phyloP scores from a whole-genome alignment of 53 echinoderm and acorn worm species.

The Antedon mediterranea region DNA sequence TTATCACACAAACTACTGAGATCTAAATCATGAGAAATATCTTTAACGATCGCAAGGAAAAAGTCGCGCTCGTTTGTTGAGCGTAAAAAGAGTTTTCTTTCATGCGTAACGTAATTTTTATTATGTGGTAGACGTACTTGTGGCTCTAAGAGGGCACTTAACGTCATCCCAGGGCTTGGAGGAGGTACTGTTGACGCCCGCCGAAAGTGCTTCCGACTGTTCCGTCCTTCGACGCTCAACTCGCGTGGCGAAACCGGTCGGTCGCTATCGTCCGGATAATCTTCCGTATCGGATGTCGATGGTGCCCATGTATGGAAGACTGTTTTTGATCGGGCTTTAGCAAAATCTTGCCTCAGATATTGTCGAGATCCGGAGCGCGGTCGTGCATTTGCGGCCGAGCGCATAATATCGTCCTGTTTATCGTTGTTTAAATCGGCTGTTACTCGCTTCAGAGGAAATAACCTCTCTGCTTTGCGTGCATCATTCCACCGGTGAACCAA shows the following conservation, averaged over 20 bases:
- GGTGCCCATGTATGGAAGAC: constrained; percentile 89
- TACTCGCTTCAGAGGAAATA: constrained; percentile 22
- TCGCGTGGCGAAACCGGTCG: constrained; percentile 56
- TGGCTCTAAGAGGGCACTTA: constrained; percentile 75
- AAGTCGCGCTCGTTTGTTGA: constrained; percentile 85
- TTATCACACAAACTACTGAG: constrained; percentile 60
- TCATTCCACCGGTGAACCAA: constrained; percentile 75
- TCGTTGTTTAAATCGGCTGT: constrained; percentile 23
- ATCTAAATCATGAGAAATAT: constrained; percentile 92
- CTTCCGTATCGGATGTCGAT: constrained; percentile 13
- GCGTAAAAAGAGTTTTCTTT: constrained; percentile 65
- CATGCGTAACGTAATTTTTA: constrained; percentile 69
- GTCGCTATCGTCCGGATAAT: constrained; percentile 17
- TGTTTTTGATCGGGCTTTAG: constrained; percentile 69
- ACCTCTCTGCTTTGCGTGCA: constrained; percentile 23
- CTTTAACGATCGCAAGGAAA: constrained; percentile 89
- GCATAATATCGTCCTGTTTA: constrained; percentile 41
- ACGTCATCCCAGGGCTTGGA: constrained; percentile 48
- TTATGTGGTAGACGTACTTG: constrained; percentile 54
- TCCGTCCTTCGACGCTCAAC: constrained; percentile 14
- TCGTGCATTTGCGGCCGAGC: constrained; percentile 49
- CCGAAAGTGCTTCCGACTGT: constrained; percentile 52
- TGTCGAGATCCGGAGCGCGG: constrained; percentile 87
- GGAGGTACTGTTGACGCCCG: constrained; percentile 88
- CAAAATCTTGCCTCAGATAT: constrained; percentile 90